A percentile compares a stretch with the other conserved stretches of the same genome.
These are phyloP conservation scores for Elaeidobius kamerunicus DNA, from an alignment of 2,888 invertebrate species.

Conservation along the genomic window DNA sequence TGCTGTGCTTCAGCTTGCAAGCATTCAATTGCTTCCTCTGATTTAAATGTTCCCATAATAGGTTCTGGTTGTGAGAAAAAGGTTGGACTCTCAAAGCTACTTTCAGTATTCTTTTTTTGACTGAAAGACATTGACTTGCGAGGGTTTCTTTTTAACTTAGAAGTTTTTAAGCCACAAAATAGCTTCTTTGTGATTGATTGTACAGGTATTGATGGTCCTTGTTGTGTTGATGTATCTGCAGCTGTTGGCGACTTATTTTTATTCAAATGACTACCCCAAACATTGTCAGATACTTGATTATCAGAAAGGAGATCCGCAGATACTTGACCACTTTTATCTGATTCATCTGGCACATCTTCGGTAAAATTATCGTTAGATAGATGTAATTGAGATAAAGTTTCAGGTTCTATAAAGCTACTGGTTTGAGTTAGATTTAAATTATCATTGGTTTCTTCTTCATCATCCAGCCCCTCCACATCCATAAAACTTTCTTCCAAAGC, in stretches of 20 bases:
- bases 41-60: slow-evolving; percentile 30
- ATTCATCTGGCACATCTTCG: slow-evolving; percentile 6
- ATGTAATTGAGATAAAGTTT: slow-evolving; percentile 12
- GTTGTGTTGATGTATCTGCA: slow-evolving; percentile 12
- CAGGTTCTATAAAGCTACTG: not conserved
- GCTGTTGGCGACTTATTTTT: slow-evolving; percentile 34
- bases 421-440: not conserved
- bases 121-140: slow-evolving; percentile 60
- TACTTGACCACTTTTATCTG: not conserved
- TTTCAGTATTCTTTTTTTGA: slow-evolving; percentile 40
- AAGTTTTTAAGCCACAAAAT: slow-evolving; percentile 66
- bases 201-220: slow-evolving; percentile 35
- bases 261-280: slow-evolving; percentile 54
- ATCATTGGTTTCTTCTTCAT: slow-evolving; percentile 24
- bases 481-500: slow-evolving; percentile 69
- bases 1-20: slow-evolving; percentile 6
- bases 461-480: slow-evolving; percentile 52
- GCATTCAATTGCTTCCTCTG: slow-evolving; percentile 32
- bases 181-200: slow-evolving; percentile 45
- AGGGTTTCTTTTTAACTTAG: slow-evolving; percentile 64
- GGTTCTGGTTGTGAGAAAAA: slow-evolving; percentile 34
- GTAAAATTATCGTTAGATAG: slow-evolving; percentile 25
- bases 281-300: slow-evolving; percentile 37
- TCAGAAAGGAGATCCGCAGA: slow-evolving; percentile 7
- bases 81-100: slow-evolving; percentile 29